Conservation (phyloP, 2,113 vertebrate genomes). For the Zosterops pallidus region DNA sequence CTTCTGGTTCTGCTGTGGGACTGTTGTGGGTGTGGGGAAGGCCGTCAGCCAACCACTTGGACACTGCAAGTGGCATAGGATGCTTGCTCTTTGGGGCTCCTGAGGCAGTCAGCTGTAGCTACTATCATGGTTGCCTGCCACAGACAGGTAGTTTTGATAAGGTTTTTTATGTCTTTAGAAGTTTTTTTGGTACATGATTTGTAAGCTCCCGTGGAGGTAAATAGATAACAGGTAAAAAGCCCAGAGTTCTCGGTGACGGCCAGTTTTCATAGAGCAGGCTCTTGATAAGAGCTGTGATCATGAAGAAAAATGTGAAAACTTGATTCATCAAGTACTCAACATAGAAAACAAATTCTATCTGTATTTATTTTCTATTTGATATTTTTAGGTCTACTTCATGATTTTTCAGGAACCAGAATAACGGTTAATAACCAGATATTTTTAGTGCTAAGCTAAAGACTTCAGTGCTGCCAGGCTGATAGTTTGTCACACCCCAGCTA, state of each 20-base stretch:
- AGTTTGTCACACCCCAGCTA: background rate
- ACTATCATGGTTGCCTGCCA: background rate
- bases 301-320: background rate
- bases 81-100: background rate
- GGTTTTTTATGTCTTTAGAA: background rate
- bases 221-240: background rate
- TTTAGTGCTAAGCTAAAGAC: background rate
- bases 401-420: background rate
- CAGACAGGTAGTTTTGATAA: background rate
- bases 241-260: background rate
- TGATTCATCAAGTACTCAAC: background rate
- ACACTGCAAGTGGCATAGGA: background rate
- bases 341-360: background rate
- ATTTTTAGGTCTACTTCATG: background rate
- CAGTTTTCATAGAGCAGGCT: background rate
- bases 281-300: background rate
- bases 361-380: background rate
- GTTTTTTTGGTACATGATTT: background rate
- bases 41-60: background rate
- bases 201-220: background rate
- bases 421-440: background rate
- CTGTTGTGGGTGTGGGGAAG: rapidly evolving
- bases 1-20: background rate
- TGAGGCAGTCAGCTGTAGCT: background rate
- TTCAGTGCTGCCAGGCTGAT: background rate